Percentiles rank a stretch among this genome's conserved stretches.
These are phyloP conservation scores for Semnornis frantzii DNA, from an alignment of 2,113 vertebrate species.

Conservation along the genomic window DNA sequence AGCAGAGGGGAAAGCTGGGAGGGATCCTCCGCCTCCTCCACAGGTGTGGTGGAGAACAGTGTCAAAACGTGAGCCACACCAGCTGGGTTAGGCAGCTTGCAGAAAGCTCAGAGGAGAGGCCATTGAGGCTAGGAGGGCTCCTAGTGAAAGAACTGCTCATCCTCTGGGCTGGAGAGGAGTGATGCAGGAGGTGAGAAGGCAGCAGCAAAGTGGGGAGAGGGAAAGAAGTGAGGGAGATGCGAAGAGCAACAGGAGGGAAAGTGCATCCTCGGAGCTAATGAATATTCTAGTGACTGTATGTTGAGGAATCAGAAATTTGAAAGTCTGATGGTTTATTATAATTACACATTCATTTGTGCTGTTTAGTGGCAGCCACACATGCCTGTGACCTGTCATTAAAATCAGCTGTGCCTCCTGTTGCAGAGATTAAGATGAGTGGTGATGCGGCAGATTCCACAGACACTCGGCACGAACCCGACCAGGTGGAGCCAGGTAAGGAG, in stretches of 20 bases:
- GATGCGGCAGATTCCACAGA: conserved; percentile 88
- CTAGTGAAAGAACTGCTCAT: rapidly evolving
- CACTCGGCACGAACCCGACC: conserved; percentile 64
- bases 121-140: not conserved
- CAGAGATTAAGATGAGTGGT: conserved; percentile 96
- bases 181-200: not conserved
- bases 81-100: not conserved
- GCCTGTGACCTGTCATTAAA: conserved; percentile 88
- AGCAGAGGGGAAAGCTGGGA: not conserved
- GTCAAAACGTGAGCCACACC: not conserved
- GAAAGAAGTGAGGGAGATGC: not conserved
- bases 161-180: not conserved
- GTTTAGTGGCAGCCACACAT: conserved; percentile 80
- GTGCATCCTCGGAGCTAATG: conserved; percentile 77
- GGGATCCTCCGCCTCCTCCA: not conserved
- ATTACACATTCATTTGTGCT: conserved; percentile 89
- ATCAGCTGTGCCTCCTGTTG: conserved; percentile 83
- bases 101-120: not conserved
- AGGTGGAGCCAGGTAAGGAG: conserved; percentile 87
- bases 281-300: conserved; percentile 86
- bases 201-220: not conserved
- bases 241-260: conserved; percentile 54
- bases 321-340: conserved; percentile 86
- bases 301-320: conserved; percentile 83
- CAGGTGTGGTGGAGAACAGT: not conserved